These are phyloP conservation scores for Muricea muricata DNA, from an alignment of 92 coral and sea anemone genomes.

Conservation along the genomic window DNA sequence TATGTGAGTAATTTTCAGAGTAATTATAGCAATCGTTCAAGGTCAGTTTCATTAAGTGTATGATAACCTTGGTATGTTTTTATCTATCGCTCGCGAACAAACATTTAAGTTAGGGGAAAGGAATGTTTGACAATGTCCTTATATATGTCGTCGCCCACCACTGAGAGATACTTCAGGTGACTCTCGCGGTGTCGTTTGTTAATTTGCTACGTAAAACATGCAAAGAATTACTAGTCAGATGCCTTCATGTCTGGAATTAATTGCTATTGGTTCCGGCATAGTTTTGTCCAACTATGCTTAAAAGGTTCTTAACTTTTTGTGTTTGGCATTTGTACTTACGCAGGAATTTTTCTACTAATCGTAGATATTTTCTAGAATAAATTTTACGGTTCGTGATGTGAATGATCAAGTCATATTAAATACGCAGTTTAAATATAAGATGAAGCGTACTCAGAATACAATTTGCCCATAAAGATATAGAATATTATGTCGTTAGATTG, in stretches of 20 bases:
- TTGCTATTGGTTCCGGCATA: neutral
- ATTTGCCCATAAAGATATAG: too few relatives aligned
- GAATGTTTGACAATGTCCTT: neutral
- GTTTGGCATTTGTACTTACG: neutral
- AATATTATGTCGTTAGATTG: too few relatives aligned
- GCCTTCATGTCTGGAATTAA: neutral
- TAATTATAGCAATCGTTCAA: neutral
- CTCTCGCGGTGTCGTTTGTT: neutral
- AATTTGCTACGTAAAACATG: neutral
- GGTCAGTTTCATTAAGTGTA: neutral
- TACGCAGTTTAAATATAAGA: too few relatives aligned
- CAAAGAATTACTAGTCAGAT: neutral
- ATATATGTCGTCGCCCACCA: slow-evolving; percentile 2
- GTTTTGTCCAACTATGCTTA: neutral
- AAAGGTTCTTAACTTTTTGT: neutral
- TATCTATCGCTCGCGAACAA: neutral
- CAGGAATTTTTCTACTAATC: neutral
- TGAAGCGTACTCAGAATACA: too few relatives aligned
- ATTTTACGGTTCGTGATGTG: too few relatives aligned
- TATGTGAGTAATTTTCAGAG: neutral
- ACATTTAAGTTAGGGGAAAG: neutral
- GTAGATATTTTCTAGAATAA: neutral
- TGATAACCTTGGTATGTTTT: neutral
- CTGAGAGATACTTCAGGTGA: neutral
- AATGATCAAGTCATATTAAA: too few relatives aligned